A percentile compares a stretch with the other conserved stretches of the same genome.
Evolutionary conservation across 23 tunicate species (phyloP).

Genomic region (Styela plicata): DNA sequence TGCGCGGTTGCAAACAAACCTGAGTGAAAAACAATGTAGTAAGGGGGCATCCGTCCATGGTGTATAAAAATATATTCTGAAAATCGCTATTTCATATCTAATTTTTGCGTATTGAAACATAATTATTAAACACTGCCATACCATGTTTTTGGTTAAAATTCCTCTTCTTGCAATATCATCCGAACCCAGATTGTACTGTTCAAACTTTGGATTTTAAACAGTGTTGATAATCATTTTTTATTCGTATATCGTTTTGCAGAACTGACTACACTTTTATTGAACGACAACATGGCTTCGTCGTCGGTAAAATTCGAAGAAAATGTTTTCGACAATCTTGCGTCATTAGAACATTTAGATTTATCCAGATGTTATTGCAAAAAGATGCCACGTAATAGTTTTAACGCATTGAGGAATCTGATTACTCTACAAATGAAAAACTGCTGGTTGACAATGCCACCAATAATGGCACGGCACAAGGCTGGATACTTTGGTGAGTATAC

Average conservation of each 20-base stretch:
- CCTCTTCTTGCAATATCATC: no score
- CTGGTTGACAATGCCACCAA: conserved; percentile 20
- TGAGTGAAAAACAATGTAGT: no score
- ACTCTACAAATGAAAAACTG: conserved; percentile 31
- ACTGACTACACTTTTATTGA: conserved; percentile 19
- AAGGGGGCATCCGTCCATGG: no score
- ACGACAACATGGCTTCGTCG: conserved; percentile 45
- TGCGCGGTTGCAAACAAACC: no score
- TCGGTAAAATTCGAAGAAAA: conserved; percentile 34
- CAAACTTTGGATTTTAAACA: no score
- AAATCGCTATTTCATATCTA: no score
- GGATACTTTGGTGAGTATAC: not conserved
- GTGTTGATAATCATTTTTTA: no score
- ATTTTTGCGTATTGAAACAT: no score
- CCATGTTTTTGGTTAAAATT: no score
- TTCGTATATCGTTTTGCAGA: not conserved
- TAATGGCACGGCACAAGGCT: not conserved
- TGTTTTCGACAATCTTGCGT: conserved; percentile 31
- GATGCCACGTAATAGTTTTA: conserved; percentile 37
- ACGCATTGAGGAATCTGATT: conserved; percentile 25
- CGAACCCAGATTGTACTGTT: no score
- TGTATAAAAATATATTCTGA: no score
- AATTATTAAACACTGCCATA: no score
- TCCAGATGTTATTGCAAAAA: conserved; percentile 42
- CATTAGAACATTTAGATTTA: conserved; percentile 37